These are phyloP conservation scores for Phortica variegata DNA, from an alignment of 1,140 invertebrate genomes.

Conservation along the genomic window DNA sequence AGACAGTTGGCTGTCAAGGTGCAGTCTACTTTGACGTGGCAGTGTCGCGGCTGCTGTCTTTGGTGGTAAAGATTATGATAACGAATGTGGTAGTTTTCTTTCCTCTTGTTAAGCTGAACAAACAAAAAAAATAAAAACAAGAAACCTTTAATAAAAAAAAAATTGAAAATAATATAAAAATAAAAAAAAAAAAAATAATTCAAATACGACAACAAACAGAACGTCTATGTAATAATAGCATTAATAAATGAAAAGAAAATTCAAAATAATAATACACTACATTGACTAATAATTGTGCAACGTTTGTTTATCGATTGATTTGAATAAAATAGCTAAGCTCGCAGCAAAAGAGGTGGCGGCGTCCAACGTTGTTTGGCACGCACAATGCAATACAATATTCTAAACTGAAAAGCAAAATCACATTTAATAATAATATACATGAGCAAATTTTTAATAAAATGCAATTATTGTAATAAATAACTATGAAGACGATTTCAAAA, in stretches of 20 bases:
- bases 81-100: slow-evolving; percentile 53
- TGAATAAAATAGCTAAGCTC: no score
- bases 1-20: slow-evolving; percentile 70
- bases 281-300: no score
- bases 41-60: slow-evolving; percentile 33
- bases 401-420: no score
- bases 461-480: neutral
- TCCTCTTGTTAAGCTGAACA: slow-evolving; percentile 44
- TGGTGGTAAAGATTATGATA: slow-evolving; percentile 45
- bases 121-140: slow-evolving; percentile 17
- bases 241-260: no score
- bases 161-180: slow-evolving; percentile 5
- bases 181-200: neutral
- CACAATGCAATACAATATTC: no score
- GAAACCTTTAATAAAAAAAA: slow-evolving; percentile 2
- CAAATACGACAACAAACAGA: slow-evolving; percentile 2
- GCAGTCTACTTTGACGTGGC: slow-evolving; percentile 73
- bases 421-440: no score
- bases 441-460: no score
- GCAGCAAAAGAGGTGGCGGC: no score
- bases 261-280: slow-evolving; percentile 8
- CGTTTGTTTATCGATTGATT: no score
- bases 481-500: neutral
- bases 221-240: slow-evolving; percentile 3
- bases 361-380: no score